Percentiles rank a stretch among this genome's conserved stretches.
Conservation (phyloP, 1,140 invertebrate genomes). For the Lordiphosa stackelbergi region DNA sequence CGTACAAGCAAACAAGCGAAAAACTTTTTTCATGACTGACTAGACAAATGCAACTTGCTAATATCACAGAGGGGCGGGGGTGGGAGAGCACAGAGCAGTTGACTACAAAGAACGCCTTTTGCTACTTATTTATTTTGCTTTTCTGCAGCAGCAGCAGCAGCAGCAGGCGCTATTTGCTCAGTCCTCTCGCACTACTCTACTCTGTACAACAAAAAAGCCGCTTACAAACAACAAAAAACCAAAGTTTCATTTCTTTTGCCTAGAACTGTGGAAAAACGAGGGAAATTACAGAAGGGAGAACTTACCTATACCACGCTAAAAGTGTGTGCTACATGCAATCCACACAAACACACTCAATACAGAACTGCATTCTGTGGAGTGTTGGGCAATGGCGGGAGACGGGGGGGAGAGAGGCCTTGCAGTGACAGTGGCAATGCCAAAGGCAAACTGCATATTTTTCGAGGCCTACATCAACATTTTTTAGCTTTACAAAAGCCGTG, state of each 20-base stretch:
- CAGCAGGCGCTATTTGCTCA: conserved; percentile 51
- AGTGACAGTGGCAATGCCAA: conserved; percentile 74
- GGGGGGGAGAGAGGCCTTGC: conserved; percentile 23
- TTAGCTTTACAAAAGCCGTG: conserved; percentile 29
- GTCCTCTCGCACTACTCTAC: conserved; percentile 5
- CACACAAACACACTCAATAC: conserved; percentile 18
- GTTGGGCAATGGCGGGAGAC: background rate
- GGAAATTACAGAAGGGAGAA: conserved; percentile 56
- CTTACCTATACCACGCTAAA: conserved; percentile 69
- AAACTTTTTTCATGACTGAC: conserved; percentile 33
- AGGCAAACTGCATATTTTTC: conserved; percentile 71
- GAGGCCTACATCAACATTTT: conserved; percentile 75
- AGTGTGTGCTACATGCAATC: conserved; percentile 63
- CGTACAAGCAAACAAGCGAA: conserved; percentile 56
- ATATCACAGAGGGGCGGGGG: conserved; percentile 20
- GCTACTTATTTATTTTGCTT: conserved; percentile 50
- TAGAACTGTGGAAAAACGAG: conserved; percentile 26
- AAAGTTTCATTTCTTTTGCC: conserved; percentile 57
- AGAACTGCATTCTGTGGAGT: conserved; percentile 22
- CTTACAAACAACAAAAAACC: conserved; percentile 34
- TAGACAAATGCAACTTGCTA: conserved; percentile 51
- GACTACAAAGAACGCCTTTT: conserved; percentile 32
- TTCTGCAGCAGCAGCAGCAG: conserved; percentile 35
- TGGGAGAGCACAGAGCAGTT: background rate
- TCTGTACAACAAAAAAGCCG: conserved; percentile 22